These are phyloP conservation scores for Periplaneta americana DNA, from an alignment of 1,140 invertebrate species.

Conservation along the genomic window DNA sequence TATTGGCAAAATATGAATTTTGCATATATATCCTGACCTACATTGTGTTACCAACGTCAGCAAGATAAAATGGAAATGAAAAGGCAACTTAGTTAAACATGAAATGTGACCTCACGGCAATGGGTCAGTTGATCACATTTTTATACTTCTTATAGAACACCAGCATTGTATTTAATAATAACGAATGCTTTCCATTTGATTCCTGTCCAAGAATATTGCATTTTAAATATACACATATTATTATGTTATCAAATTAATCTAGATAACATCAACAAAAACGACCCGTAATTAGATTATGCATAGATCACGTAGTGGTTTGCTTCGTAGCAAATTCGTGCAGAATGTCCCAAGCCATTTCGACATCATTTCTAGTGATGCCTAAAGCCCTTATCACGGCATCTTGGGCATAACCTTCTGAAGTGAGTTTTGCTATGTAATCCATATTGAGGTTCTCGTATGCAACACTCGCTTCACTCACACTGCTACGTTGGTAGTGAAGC, in stretches of 20 bases:
- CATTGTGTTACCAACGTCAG: background rate
- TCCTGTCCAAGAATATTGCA: background rate
- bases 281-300: background rate
- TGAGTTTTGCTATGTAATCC: conserved; percentile 81
- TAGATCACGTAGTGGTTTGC: conserved; percentile 24
- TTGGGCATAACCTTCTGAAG: conserved; percentile 82
- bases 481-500: background rate
- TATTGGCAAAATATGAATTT: background rate
- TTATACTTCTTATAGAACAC: background rate
- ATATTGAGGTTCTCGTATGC: conserved; percentile 87
- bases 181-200: background rate
- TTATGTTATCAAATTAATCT: background rate
- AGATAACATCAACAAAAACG: background rate
- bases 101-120: background rate
- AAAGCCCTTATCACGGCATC: conserved; percentile 85
- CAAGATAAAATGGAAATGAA: background rate
- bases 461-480: conserved; percentile 18
- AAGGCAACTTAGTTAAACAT: background rate
- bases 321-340: conserved; percentile 85
- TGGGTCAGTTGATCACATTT: background rate
- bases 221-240: background rate
- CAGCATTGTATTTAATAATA: background rate
- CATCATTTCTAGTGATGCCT: conserved; percentile 85
- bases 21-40: background rate
- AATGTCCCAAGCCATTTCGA: conserved; percentile 93